Base-by-base conservation (phyloP, 2,113 vertebrate species). In the Odontophorus gujanensis region DNA sequence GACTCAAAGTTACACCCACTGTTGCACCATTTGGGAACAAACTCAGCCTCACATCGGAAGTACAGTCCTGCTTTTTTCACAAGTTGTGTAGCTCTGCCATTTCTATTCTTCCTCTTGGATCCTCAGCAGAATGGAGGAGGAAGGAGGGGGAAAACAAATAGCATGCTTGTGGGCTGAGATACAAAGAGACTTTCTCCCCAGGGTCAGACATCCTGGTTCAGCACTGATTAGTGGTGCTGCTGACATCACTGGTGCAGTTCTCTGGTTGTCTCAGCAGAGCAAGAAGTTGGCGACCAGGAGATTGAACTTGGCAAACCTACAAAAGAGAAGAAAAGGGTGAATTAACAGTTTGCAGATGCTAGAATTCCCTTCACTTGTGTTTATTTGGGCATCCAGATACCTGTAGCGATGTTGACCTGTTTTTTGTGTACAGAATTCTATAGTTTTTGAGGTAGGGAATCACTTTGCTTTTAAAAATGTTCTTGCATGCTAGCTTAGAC, bases 261-360 rank as follows among this genome's bases (percentile, higher is more conserved):
- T 6, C 0, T 11, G 32, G 42, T 76, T 96, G 87, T 91, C 96
- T 96, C 89, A 43, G 80, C 26, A 85, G 94, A 95, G 69, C 92
- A 93, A 95, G 91, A 91, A 96, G 89, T 73, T 96, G 96, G 92
- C 92, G 47, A 96, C 86, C 75, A 63, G 85, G 72, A 90, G 93
- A 85, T 90, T 95, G 95, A 92, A 82, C 81, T 96, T 97, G 96
- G 95, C 89, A 4, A 89, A 73, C 68, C 95, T 94, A 92, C 92
- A 97, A 87, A 96, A 91, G 91, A 94, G 93, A 92, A 96, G 72
- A 96, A 96, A 94, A 75, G 93, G 85, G 92, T 93, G 80, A 95
- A 96, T 90, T 96, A 97, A 96, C 91, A 81, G 90, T 94, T 95
- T 96, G 92, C 96, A 97, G 94, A 96, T 96, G 96, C 87, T 83